Evolutionary conservation across 2,797 vertebrate species (phyloP).

Genomic region (Telmatherina bonti): DNA sequence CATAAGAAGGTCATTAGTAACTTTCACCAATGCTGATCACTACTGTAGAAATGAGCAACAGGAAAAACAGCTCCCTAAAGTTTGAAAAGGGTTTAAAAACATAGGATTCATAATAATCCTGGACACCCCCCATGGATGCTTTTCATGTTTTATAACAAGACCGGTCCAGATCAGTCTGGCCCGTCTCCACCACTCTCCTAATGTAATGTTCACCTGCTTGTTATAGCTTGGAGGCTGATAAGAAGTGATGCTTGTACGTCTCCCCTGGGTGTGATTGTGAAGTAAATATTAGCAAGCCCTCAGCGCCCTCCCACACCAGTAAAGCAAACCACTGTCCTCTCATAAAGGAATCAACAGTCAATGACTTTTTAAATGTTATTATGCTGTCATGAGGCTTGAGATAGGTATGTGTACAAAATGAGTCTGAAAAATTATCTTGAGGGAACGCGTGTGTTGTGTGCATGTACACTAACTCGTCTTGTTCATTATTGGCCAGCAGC

Average conservation of each 20-base stretch:
- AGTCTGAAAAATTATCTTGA: slow-evolving; percentile 93
- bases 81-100: slow-evolving; percentile 60
- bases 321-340: slow-evolving; percentile 88
- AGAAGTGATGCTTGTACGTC: slow-evolving; percentile 79
- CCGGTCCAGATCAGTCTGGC: slow-evolving; percentile 60
- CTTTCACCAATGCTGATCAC: slow-evolving; percentile 42
- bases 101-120: slow-evolving; percentile 52
- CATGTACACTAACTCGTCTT: slow-evolving; percentile 77
- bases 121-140: slow-evolving; percentile 58
- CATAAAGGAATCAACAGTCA: slow-evolving; percentile 92
- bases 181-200: slow-evolving; percentile 64
- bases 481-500: slow-evolving; percentile 94
- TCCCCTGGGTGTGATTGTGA: slow-evolving; percentile 74
- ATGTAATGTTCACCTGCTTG: slow-evolving; percentile 77
- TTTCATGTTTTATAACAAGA: slow-evolving; percentile 68
- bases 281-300: slow-evolving; percentile 81
- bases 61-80: slow-evolving; percentile 30
- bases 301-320: slow-evolving; percentile 83
- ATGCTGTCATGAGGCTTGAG: slow-evolving; percentile 87
- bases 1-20: too few relatives aligned
- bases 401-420: slow-evolving; percentile 86
- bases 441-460: slow-evolving; percentile 77
- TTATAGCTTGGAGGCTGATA: slow-evolving; percentile 79
- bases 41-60: slow-evolving; percentile 27
- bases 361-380: slow-evolving; percentile 96